These are phyloP conservation scores for Etheostoma spectabile DNA, from an alignment of 2,113 vertebrate species.

Conservation along the genomic window DNA sequence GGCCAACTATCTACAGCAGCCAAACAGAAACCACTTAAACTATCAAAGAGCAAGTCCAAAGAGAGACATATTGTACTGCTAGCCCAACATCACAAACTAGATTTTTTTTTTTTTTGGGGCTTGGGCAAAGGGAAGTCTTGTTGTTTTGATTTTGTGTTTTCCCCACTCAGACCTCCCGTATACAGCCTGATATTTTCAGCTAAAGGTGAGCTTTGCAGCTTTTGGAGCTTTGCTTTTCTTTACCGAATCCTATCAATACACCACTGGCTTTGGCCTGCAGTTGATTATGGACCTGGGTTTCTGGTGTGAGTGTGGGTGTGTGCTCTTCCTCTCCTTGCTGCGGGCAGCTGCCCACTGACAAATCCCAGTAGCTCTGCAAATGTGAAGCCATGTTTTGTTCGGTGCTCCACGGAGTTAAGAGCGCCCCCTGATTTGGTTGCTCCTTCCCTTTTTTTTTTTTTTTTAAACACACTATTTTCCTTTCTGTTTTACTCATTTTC, in stretches of 20 bases:
- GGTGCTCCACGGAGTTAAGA: background rate
- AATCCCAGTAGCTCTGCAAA: slow-evolving; percentile 19
- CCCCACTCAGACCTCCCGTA: slow-evolving; percentile 21
- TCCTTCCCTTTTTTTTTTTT: background rate
- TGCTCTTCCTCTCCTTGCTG: slow-evolving; percentile 19
- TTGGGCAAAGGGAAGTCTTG: background rate
- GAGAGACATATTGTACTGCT: background rate
- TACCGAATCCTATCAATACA: slow-evolving; percentile 44
- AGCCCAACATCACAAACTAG: background rate
- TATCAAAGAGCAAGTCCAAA: background rate
- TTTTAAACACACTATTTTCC: background rate
- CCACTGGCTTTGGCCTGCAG: slow-evolving; percentile 37
- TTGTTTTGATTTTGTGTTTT: background rate
- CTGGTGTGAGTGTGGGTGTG: background rate
- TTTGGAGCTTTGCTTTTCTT: slow-evolving; percentile 41
- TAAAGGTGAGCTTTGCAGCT: slow-evolving; percentile 43
- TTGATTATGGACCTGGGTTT: slow-evolving; percentile 25
- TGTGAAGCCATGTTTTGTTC: slow-evolving; percentile 38
- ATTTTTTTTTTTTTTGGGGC: slow-evolving; percentile 31
- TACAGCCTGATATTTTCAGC: slow-evolving; percentile 42
- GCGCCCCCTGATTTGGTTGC: background rate
- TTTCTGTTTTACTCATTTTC: background rate
- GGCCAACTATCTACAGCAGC: background rate
- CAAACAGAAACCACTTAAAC: slow-evolving; percentile 29
- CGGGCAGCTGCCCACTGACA: slow-evolving; percentile 40